Base-by-base conservation (phyloP, 2,888 invertebrate genomes). In the Leptothorax acervorum region DNA sequence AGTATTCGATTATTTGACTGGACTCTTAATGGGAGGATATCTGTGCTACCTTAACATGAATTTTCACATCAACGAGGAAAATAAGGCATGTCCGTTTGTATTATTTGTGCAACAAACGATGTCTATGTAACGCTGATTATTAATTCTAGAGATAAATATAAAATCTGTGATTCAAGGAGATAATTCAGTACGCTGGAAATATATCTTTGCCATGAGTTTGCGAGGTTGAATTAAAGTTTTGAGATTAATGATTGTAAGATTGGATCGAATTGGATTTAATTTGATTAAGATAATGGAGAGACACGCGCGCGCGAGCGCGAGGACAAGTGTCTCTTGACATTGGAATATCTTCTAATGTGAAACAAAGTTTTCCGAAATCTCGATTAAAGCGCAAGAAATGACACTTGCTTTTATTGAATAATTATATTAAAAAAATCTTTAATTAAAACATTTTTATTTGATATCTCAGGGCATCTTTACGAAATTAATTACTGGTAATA, bases 1-100 rank as follows among this genome's bases (percentile, higher is more conserved):
- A 28, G 28, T 53, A 28, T 55, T 78, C 42, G 68, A 78, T 78
- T 68, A 55, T 68, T 78, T 42, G 15, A 45, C 45, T 79, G 15
- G 45, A n/a, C 9, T n/a, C 48, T 23, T 62, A 71, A 65, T 74
- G 8, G 28, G 23, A 48, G 57, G 35, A 23, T 63, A 65, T 76
- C 62, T 60, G n/a, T n/a, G 45, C 53, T 66, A 18, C n/a, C 42
- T 55, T 39, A 42, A 68, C 53, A 12, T 53, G 65, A 55, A 55
- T 45, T 55, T 35, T 53, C 70, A 23, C 57, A 39, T 57, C 68
- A 18, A 42, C 11, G 39, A 39, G 6, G 12, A 15, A 23, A 66
- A 55, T 42, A 45, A 74, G 60, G 39, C 18, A 2, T 35, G 39
- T 63, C 51, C 28, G 9, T 63, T 63, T 15, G 15, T 75, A 48